These are phyloP conservation scores for Anas platyrhynchos DNA, from an alignment of 2,113 vertebrate genomes.

Conservation along the genomic window DNA sequence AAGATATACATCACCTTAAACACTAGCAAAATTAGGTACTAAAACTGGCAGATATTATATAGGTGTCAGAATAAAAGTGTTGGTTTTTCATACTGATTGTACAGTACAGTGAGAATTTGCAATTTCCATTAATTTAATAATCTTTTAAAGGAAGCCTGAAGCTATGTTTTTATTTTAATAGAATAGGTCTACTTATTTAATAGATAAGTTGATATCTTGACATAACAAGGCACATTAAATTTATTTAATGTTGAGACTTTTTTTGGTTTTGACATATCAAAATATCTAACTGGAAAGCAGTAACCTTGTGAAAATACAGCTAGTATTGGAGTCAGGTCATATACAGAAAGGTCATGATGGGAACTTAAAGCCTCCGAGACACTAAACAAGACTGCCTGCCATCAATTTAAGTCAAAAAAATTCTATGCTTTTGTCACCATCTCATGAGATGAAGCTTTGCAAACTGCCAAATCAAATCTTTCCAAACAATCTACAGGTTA, in stretches of 20 bases:
- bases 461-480: background rate
- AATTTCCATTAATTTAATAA: background rate
- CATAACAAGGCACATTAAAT: background rate
- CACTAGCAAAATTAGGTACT: background rate
- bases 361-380: background rate
- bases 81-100: constrained; percentile 14
- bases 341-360: background rate
- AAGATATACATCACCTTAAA: background rate
- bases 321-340: background rate
- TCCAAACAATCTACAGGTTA: background rate
- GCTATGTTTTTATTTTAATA: background rate
- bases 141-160: background rate
- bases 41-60: background rate
- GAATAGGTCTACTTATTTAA: background rate
- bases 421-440: background rate
- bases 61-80: background rate
- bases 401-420: background rate
- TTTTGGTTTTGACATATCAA: background rate
- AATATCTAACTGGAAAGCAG: background rate
- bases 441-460: background rate
- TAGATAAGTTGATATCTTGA: background rate
- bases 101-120: constrained; percentile 6
- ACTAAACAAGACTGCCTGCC: background rate
- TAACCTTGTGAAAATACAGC: background rate
- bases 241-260: background rate